Conservation (phyloP, 2,888 invertebrate genomes). For the Chrysina gloriosa region DNA sequence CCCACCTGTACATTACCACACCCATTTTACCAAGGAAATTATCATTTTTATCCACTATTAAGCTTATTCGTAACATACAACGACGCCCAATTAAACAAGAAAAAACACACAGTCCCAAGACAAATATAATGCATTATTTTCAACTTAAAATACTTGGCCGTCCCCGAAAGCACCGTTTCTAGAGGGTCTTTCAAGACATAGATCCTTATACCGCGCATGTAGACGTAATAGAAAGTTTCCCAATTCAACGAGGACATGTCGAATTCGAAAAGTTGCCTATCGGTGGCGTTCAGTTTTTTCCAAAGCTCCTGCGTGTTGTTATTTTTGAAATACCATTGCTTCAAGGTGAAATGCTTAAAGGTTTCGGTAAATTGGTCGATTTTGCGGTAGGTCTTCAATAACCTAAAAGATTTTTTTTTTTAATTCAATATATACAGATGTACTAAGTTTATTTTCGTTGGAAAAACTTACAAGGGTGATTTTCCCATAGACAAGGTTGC, state of each 20-base stretch:
- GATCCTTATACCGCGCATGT: constrained; percentile 78
- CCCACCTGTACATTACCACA: too few species aligned
- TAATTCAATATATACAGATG: background rate
- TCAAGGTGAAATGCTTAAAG: constrained; percentile 82
- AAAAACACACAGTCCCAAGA: constrained; percentile 19
- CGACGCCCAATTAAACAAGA: constrained; percentile 4
- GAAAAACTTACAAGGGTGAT: constrained; percentile 70
- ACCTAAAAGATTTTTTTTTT: constrained; percentile 64
- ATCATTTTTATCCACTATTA: too few species aligned
- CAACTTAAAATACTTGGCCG: constrained; percentile 66
- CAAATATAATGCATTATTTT: constrained; percentile 55
- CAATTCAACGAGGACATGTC: constrained; percentile 79
- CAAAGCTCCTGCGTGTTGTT: constrained; percentile 72
- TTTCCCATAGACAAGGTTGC: constrained; percentile 70
- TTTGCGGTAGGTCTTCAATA: constrained; percentile 79
- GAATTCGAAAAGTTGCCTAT: constrained; percentile 76
- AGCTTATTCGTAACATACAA: background rate
- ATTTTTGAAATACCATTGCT: constrained; percentile 80
- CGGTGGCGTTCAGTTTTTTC: constrained; percentile 69
- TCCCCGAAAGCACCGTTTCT: constrained; percentile 77
- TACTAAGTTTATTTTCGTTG: too few species aligned
- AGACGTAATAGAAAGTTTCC: constrained; percentile 77
- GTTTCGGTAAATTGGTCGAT: constrained; percentile 80
- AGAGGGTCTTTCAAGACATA: constrained; percentile 85
- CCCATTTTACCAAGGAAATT: too few species aligned